Percentiles rank a stretch among this genome's conserved stretches.
Conservation (phyloP, 2,888 invertebrate species). For the Eupithecia centaureata region DNA sequence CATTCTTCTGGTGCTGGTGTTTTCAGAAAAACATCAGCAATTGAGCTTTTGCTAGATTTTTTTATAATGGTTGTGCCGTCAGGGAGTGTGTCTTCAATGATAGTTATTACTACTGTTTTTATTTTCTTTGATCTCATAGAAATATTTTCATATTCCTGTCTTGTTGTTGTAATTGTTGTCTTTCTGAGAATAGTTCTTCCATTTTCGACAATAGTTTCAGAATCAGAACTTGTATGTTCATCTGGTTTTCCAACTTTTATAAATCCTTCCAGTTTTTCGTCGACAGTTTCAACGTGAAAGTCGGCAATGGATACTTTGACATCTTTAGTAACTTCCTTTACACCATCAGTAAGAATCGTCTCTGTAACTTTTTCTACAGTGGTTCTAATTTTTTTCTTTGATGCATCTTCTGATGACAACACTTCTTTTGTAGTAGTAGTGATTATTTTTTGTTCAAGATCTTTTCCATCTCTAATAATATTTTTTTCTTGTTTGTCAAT, state of each 20-base stretch:
- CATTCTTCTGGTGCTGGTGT: constrained; percentile 47
- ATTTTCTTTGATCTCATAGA: constrained; percentile 62
- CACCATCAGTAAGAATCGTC: constrained; percentile 66
- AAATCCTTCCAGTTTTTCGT: constrained; percentile 66
- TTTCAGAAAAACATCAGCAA: constrained; percentile 66
- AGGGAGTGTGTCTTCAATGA: constrained; percentile 72
- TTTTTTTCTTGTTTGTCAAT: constrained; percentile 64
- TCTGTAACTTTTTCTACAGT: constrained; percentile 69
- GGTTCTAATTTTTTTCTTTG: constrained; percentile 68
- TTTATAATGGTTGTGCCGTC: constrained; percentile 74
- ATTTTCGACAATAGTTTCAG: constrained; percentile 61
- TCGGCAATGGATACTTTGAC: constrained; percentile 73
- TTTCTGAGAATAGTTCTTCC: constrained; percentile 63
- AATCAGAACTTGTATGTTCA: constrained; percentile 56
- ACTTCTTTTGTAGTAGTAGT: constrained; percentile 74
- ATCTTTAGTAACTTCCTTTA: constrained; percentile 73
- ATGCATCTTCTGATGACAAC: constrained; percentile 54
- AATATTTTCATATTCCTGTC: constrained; percentile 67
- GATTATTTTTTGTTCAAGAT: constrained; percentile 67
- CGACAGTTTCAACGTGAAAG: constrained; percentile 60
- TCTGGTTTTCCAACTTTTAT: constrained; percentile 60
- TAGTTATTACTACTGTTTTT: constrained; percentile 65
- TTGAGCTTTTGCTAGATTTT: constrained; percentile 73
- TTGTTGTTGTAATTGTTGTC: constrained; percentile 65
- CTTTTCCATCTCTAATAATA: constrained; percentile 58